Conservation (phyloP, 2,797 vertebrate species). For the Acanthurus tractus region DNA sequence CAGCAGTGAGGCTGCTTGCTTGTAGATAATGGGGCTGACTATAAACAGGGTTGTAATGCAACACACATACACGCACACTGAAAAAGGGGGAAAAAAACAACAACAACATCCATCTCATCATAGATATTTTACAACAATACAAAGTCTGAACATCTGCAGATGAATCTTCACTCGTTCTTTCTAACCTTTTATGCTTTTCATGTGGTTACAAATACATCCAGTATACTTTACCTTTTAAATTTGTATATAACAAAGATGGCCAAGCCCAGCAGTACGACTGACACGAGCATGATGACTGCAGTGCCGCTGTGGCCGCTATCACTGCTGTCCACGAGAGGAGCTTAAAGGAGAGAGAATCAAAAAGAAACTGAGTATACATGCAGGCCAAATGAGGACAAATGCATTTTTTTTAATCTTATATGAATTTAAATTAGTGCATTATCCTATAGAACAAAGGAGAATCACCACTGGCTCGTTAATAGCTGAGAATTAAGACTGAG, state of each 20-base stretch:
- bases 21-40: slow-evolving; percentile 52
- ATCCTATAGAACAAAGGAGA: slow-evolving; percentile 15
- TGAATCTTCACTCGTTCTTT: slow-evolving; percentile 14
- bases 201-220: slow-evolving; percentile 7
- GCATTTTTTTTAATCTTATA: neutral
- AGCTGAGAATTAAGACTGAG: neutral
- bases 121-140: slow-evolving; percentile 13
- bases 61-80: slow-evolving; percentile 25
- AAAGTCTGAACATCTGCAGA: slow-evolving; percentile 16
- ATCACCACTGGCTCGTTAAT: neutral
- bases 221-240: slow-evolving; percentile 91
- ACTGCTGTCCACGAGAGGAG: slow-evolving; percentile 90
- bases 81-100: neutral
- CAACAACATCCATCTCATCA: slow-evolving; percentile 24
- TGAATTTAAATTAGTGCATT: slow-evolving; percentile 11
- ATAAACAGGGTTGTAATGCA: slow-evolving; percentile 44
- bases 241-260: slow-evolving; percentile 93
- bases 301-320: slow-evolving; percentile 90
- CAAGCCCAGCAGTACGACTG: slow-evolving; percentile 91
- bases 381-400: slow-evolving; percentile 18
- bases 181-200: neutral
- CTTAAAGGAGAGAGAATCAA: slow-evolving; percentile 73
- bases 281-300: slow-evolving; percentile 95
- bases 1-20: slow-evolving; percentile 36
- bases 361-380: slow-evolving; percentile 41